Evolutionary conservation across 2,797 vertebrate genomes (phyloP), one percentile per base, ranked within the genome.

Genomic region (Anguilla megastoma): DNA sequence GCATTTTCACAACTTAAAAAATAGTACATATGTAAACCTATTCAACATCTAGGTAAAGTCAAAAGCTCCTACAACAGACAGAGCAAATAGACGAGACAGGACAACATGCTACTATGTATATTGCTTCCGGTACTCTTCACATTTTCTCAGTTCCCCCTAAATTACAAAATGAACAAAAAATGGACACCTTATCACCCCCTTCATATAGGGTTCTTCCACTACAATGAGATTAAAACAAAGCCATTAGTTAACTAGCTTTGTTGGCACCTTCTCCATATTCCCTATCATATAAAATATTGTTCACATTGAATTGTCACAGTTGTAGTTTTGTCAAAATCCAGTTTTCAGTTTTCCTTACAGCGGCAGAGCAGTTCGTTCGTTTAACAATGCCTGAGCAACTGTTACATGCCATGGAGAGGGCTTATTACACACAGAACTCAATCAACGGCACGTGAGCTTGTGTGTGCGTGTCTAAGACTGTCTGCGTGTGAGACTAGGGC

Each of bases 41-140:
- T 91, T 94, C 86, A 95, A 93, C 94, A 93, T 92, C 94, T 96
- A 96, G 88, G 90, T 93, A 92, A 93, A 95, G 94, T 93, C 91
- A 94, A 86, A 94, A 95, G 95, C 94, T 94, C 92, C 93, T 94
- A 95, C 91, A 76, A 93, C 95, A 93, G 95, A 96, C 93, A 92
- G 91, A 95, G 92, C 93, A 90, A 94, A 94, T 94, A 89, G 94
- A 95, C 95, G 91, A 93, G 95, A 96, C 95, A 93, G 94, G 94
- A 96, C 95, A 80, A 96, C 94, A 94, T 96, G 95, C 95, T 94
- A 95, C 94, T 94, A 96, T 90, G 91, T 91, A 95, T 97, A 97
- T 97, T 97, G 97, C 96, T 97, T 97, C 95, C 95, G 94, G 93
- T 95, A 95, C 94, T 96, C 91, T 90, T 96, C 95, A 96, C 96